These are phyloP conservation scores for Eupsilia transversa DNA, from an alignment of 2,888 invertebrate species.

Conservation along the genomic window DNA sequence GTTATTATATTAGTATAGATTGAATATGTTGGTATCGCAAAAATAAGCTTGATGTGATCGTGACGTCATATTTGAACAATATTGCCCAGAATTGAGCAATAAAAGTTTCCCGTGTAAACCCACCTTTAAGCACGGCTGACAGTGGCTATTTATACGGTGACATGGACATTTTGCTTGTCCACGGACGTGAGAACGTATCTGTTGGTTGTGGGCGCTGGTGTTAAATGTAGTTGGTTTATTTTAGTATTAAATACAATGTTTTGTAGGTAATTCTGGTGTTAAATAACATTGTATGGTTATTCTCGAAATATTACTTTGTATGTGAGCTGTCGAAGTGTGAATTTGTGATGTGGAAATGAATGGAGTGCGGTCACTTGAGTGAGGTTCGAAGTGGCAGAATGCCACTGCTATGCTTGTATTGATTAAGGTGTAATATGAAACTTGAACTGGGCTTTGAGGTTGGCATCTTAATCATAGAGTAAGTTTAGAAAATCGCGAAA, in stretches of 20 bases:
- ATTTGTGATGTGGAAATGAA: background rate
- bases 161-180: slow-evolving; percentile 40
- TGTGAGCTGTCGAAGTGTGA: background rate
- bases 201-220: background rate
- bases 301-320: background rate
- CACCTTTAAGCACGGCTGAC: slow-evolving; percentile 2
- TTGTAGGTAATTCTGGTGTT: background rate
- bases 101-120: background rate
- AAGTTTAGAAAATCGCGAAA: background rate
- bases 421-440: background rate
- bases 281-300: background rate
- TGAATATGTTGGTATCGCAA: background rate
- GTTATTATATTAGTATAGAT: too few relatives aligned
- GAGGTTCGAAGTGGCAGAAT: background rate
- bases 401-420: background rate
- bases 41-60: background rate
- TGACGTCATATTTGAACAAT: background rate
- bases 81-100: background rate
- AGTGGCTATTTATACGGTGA: slow-evolving; percentile 32
- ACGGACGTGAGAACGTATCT: slow-evolving; percentile 24
- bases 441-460: background rate
- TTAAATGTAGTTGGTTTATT: slow-evolving; percentile 8
- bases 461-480: background rate
- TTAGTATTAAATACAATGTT: background rate
- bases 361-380: background rate